Base-by-base conservation (phyloP, 2,888 invertebrate species). In the Nysson spinosus region DNA sequence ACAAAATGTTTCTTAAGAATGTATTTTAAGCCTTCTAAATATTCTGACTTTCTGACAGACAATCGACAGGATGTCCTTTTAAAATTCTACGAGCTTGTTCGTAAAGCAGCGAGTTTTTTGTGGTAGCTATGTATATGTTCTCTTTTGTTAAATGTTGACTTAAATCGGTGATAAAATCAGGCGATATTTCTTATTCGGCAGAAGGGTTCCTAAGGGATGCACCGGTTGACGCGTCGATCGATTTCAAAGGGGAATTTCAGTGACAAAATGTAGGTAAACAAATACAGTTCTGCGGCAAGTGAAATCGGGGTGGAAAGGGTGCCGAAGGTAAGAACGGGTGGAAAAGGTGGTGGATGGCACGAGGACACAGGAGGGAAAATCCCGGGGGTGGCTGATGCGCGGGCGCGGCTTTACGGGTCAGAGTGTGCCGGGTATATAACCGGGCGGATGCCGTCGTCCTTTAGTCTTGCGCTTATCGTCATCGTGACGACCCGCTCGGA, bases 331-430 rank as follows among this genome's bases (percentile, higher is more conserved):
- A 47, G 35, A 34, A 40, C 56, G 57, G 65, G 49, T 54, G 69
- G 39, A 67, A 42, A 63, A 58, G 54, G 46, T 39, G 52, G 56
- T 42, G 42, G 73, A 73, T 49, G 71, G 60, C 51, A 65, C 65
- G 69, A 69, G 69, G 66, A 51, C 63, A 61, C 70, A 49, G 63
- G 58, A 70, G 75, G 67, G 66, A 71, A 69, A 74, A 69, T 65
- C 69, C 57, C 57, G 58, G 63, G 72, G 75, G 77, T 76, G 74
- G 79, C 75, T 83, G 65, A 63, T 83, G 85, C 85, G 85, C 85
- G 78, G 83, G 85, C 85, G 85, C 84, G 81, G 80, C 82, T 83
- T 83, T 83, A 85, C 85, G 83, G 85, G 85, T 85, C 85, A 84
- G 80, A 85, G 83, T 83, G 85, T 81, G 83, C 82, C 74, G 83